Evolutionary conservation across 1,140 invertebrate species (phyloP).

Genomic region (Drosophila lowei): DNA sequence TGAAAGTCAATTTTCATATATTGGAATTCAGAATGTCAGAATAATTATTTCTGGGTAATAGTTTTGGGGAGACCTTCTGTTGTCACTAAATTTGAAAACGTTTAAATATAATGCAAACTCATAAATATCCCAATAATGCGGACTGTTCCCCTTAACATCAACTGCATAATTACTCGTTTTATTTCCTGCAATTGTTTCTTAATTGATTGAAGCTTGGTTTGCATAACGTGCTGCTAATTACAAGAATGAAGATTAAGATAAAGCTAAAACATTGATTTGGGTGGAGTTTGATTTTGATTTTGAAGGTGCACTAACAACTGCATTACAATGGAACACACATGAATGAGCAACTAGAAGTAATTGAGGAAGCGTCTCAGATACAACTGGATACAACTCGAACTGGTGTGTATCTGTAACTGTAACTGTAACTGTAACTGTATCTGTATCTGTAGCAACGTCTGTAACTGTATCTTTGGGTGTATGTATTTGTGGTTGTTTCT

Average conservation of each 20-base stretch:
- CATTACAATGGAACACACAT: conserved; percentile 41
- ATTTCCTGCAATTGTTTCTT: too few species aligned
- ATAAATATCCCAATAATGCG: too few species aligned
- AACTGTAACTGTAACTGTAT: neutral
- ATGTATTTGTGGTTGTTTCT: conserved; percentile 1
- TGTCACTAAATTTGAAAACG: too few species aligned
- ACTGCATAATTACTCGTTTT: too few species aligned
- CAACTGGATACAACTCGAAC: neutral
- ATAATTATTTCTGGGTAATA: too few species aligned
- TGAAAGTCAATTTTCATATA: too few species aligned
- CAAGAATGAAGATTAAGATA: neutral
- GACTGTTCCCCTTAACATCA: too few species aligned
- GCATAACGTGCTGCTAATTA: conserved; percentile 8
- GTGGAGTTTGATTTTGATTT: conserved; percentile 5
- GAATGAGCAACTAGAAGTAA: conserved; percentile 4
- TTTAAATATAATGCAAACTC: too few species aligned
- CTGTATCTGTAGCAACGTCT: too few species aligned
- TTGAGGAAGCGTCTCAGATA: conserved; percentile 4
- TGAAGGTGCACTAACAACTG: conserved; percentile 54
- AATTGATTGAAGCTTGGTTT: neutral
- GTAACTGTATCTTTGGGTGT: neutral
- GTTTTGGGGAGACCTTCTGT: too few species aligned
- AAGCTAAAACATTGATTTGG: conserved; percentile 1
- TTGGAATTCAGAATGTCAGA: too few species aligned
- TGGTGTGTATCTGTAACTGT: neutral